phyloP scores from a whole-genome alignment of 2,888 invertebrate genomes.

The Dryomyza anilis region DNA sequence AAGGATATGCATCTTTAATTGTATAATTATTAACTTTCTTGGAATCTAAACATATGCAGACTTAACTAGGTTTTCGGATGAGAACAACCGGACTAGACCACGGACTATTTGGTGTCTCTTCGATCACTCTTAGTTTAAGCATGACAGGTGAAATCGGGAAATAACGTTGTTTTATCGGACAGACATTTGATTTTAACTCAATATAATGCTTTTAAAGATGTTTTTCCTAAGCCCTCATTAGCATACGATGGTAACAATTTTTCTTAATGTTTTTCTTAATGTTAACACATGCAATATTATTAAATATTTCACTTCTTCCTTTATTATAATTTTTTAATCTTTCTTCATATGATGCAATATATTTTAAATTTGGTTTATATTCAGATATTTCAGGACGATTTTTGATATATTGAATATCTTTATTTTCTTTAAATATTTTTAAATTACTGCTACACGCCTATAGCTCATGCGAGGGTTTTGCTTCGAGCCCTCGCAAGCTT shows the following conservation, averaged over 20 bases:
- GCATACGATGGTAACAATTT: neutral
- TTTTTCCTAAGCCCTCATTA: slow-evolving; percentile 10
- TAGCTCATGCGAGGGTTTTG: no score
- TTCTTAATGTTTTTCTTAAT: neutral
- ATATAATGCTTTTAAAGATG: neutral
- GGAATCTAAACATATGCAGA: slow-evolving; percentile 44
- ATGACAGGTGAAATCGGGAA: slow-evolving; percentile 10
- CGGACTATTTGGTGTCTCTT: slow-evolving; percentile 42
- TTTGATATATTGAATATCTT: no score
- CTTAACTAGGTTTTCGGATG: slow-evolving; percentile 40
- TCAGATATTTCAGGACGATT: neutral
- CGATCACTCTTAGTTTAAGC: slow-evolving; percentile 38
- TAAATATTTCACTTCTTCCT: neutral
- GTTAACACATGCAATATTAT: neutral
- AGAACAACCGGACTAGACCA: slow-evolving; percentile 47
- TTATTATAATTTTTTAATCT: no score
- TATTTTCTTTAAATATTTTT: no score
- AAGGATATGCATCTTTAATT: slow-evolving; percentile 26
- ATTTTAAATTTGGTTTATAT: no score
- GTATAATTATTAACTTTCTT: slow-evolving; percentile 44
- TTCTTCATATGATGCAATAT: no score
- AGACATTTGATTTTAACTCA: slow-evolving; percentile 5
- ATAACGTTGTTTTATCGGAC: slow-evolving; percentile 7
- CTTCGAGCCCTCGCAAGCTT: no score
- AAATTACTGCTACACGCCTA: no score